Evolutionary conservation across 2,888 invertebrate genomes (phyloP).

Genomic region (Aproaerema taeniolella): DNA sequence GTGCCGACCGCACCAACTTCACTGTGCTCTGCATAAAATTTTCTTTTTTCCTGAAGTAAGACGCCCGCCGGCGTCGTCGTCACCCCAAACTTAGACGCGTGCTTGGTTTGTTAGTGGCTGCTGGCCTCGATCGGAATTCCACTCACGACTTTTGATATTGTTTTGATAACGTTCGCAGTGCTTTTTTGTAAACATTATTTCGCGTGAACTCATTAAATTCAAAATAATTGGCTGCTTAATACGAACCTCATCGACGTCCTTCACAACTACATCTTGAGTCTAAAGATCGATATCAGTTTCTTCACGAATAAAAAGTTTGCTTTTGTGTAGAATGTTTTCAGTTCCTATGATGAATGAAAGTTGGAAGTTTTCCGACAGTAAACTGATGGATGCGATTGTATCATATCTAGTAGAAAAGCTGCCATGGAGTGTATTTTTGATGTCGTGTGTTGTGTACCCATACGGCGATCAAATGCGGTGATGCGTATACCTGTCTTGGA

Average conservation of each 20-base stretch:
- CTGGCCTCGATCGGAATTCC: conserved; percentile 25
- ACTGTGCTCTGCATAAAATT: conserved; percentile 50
- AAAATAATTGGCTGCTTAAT: conserved; percentile 9
- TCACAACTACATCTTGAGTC: too few relatives aligned
- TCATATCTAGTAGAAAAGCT: too few relatives aligned
- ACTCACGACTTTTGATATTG: conserved; percentile 23
- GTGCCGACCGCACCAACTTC: conserved; percentile 36
- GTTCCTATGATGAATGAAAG: too few relatives aligned
- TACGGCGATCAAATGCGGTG: conserved; percentile 30
- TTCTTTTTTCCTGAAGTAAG: conserved; percentile 38
- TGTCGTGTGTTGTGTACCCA: conserved; percentile 19
- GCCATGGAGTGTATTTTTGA: too few relatives aligned
- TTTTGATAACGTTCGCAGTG: conserved; percentile 21
- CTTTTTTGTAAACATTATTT: conserved; percentile 10
- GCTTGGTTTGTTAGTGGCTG: conserved; percentile 45
- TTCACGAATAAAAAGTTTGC: too few relatives aligned
- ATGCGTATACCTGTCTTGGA: conserved; percentile 38
- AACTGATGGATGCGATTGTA: too few relatives aligned
- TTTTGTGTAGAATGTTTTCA: too few relatives aligned
- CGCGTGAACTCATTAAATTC: conserved; percentile 8
- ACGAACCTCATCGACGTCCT: not conserved
- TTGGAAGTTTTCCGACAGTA: too few relatives aligned
- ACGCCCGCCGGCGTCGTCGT: conserved; percentile 18
- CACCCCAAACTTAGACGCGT: conserved; percentile 36
- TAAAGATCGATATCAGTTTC: too few relatives aligned